phyloP scores from a whole-genome alignment of 1,140 invertebrate genomes.

The Hylyphantes graminicola region DNA sequence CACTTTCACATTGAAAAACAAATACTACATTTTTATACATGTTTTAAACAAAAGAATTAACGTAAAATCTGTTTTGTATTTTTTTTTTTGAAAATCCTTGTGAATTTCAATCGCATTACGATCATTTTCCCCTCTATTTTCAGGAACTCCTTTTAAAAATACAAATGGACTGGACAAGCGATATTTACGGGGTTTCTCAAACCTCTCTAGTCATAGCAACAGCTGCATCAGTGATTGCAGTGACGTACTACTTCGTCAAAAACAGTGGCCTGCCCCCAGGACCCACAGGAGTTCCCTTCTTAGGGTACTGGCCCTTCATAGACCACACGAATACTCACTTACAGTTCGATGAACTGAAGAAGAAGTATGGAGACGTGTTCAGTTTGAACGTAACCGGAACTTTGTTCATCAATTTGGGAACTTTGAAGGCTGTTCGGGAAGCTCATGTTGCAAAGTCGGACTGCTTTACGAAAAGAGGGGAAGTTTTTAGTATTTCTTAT shows the following conservation, averaged over 20 bases:
- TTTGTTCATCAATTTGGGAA: slow-evolving; percentile 16
- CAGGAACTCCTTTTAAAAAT: too few species aligned
- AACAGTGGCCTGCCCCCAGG: slow-evolving; percentile 8
- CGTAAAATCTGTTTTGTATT: too few species aligned
- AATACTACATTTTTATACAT: too few species aligned
- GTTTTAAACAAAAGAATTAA: too few species aligned
- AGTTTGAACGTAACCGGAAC: slow-evolving; percentile 11
- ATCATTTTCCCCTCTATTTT: too few species aligned
- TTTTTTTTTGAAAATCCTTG: too few species aligned
- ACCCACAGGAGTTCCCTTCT: not conserved
- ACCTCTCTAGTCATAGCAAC: not conserved
- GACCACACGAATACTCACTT: not conserved
- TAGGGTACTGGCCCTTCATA: slow-evolving; percentile 26
- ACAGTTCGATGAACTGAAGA: slow-evolving; percentile 6
- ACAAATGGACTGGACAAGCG: too few species aligned
- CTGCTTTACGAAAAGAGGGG: not conserved
- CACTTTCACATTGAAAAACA: too few species aligned
- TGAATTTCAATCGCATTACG: too few species aligned
- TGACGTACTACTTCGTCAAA: not conserved
- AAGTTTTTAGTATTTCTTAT: not conserved
- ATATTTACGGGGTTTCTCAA: not conserved
- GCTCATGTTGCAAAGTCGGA: slow-evolving; percentile 21
- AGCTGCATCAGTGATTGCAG: not conserved
- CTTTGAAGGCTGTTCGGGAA: slow-evolving; percentile 13
- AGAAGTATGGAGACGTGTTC: slow-evolving; percentile 37